Conservation (phyloP, 2,888 invertebrate genomes). For the Microctonus aethiopoides region DNA sequence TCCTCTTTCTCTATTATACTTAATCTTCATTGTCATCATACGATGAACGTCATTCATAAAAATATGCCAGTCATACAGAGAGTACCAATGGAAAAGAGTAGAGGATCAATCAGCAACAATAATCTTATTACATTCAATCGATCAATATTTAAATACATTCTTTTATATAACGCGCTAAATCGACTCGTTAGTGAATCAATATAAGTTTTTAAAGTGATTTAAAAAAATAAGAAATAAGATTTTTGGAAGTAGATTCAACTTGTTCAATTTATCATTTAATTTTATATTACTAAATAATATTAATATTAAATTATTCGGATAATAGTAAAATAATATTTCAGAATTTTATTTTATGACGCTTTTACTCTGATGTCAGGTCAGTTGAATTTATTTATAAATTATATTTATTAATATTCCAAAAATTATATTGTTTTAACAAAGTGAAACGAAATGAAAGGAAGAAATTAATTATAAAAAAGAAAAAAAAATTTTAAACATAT, state of each 20-base stretch:
- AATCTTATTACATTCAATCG: neutral
- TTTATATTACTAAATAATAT: no score
- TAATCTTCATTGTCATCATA: slow-evolving; percentile 7
- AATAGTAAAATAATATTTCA: no score
- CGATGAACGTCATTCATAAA: slow-evolving; percentile 9
- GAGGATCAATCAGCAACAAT: neutral
- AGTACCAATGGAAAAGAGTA: neutral
- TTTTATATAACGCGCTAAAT: neutral
- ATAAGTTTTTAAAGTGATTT: neutral
- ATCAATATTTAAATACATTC: neutral
- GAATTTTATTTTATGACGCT: no score
- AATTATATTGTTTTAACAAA: no score
- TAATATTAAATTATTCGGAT: no score
- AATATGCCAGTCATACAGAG: slow-evolving; percentile 5
- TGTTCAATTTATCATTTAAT: no score
- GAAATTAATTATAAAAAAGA: neutral
- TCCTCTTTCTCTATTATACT: neutral
- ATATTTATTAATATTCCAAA: no score
- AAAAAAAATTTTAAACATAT: neutral
- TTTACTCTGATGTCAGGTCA: no score
- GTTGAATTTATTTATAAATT: no score
- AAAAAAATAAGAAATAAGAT: neutral
- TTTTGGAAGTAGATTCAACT: no score
- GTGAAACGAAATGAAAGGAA: slow-evolving; percentile 2
- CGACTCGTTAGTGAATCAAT: neutral